Percentiles rank a stretch among this genome's conserved stretches.
Conservation (phyloP, 2,797 vertebrate species). For the Scolopax rusticola region DNA sequence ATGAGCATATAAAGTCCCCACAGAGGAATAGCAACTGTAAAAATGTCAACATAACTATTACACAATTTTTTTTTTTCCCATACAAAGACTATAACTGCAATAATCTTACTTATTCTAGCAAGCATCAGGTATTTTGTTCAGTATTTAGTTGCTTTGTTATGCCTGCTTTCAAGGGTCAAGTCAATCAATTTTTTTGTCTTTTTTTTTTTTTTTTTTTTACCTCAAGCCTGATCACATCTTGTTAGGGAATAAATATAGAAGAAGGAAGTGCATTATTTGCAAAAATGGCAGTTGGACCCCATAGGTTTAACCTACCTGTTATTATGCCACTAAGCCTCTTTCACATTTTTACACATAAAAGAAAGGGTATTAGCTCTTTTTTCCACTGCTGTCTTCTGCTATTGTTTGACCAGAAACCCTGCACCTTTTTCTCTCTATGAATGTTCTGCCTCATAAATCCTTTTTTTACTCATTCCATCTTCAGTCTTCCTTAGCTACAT, state of each 20-base stretch:
- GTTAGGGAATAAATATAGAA: neutral
- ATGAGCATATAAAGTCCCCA: neutral
- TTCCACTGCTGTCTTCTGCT: neutral
- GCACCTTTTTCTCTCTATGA: neutral
- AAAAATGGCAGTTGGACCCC: neutral
- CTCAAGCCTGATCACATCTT: neutral
- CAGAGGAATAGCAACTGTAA: neutral
- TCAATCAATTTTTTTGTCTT: neutral
- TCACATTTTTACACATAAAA: neutral
- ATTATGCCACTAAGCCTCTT: neutral
- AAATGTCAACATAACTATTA: neutral
- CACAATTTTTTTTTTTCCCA: neutral
- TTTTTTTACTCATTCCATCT: conserved; percentile 35
- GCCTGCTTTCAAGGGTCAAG: neutral
- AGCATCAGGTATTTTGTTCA: neutral
- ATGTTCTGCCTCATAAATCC: conserved; percentile 11
- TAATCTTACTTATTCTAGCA: neutral
- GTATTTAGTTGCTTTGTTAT: neutral
- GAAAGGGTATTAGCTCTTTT: neutral
- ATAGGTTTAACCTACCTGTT: neutral
- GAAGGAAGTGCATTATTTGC: neutral
- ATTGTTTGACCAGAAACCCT: neutral
- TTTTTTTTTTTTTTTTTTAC: neutral
- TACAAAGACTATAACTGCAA: neutral
- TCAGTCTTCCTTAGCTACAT: conserved; percentile 33